Conservation (phyloP, 1,140 invertebrate species). For the Caerostris darwini region DNA sequence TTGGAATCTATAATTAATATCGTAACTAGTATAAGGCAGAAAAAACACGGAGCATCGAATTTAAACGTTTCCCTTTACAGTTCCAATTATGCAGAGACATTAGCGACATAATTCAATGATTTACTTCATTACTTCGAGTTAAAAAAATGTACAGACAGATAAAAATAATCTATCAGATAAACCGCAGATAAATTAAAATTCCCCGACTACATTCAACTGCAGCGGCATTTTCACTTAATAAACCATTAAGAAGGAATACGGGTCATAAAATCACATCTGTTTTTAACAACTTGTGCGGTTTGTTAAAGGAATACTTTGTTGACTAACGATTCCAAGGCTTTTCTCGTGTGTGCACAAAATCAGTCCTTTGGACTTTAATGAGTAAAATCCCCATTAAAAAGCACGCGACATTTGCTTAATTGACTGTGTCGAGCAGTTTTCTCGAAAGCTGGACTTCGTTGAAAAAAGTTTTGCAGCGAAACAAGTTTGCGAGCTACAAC, state of each 20-base stretch:
- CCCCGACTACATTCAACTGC: background rate
- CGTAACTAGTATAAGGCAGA: too few species aligned
- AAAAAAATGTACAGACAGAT: background rate
- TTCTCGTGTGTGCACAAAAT: background rate
- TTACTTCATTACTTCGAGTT: background rate
- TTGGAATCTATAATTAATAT: too few species aligned
- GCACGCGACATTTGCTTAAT: slow-evolving; percentile 7
- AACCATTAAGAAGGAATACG: slow-evolving; percentile 30
- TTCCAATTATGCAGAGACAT: too few species aligned
- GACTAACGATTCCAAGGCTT: background rate
- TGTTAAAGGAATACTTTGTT: slow-evolving; percentile 11
- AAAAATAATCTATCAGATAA: background rate
- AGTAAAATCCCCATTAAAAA: slow-evolving; percentile 40
- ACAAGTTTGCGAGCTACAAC: background rate
- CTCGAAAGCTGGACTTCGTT: background rate
- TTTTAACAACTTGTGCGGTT: slow-evolving; percentile 34
- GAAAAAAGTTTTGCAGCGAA: background rate
- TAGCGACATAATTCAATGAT: too few species aligned
- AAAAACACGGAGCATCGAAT: too few species aligned
- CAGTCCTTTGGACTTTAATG: slow-evolving; percentile 14
- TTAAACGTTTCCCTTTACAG: too few species aligned
- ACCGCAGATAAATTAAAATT: background rate
- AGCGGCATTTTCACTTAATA: slow-evolving; percentile 1
- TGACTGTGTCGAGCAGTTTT: slow-evolving; percentile 2
- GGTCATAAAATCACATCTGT: slow-evolving; percentile 45